Base-by-base conservation (phyloP, 1,140 invertebrate genomes). In the Whitmania pigra region DNA sequence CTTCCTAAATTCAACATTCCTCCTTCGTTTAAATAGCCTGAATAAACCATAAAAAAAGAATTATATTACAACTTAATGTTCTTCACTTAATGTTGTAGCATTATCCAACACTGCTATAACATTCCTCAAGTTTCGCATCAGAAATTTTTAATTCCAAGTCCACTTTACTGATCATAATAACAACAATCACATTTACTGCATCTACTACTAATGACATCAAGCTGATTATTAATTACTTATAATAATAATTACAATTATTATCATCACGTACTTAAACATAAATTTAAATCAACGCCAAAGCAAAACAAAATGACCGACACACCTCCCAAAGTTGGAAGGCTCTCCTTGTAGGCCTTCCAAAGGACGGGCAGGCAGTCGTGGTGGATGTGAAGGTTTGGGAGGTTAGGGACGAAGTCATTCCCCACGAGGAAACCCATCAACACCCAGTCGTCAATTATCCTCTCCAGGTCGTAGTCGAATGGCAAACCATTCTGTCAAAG, bases 381-480 rank as follows among this genome's bases (percentile, higher is more conserved):
- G 71, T 87, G 86, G 76, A 99, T 97, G 80, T 97, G 92, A 79
- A 98, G 85, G 80, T 94, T 88, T 40, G 94, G 94, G 71, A 97
- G 83, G 83, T 96, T 87, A 0, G 94, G 94, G 77, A 98, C 91
- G 82, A 98, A 98, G 83, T 98, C 94, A 82, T 98, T 98, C 60
- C 94, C 94, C 9, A 97, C 89, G 36, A 98, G 83, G 81, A 97
- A 97, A 1, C 92, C 90, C 90, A 98, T 93, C 11, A 97, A 82
- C 5, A 97, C 87, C 87, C 87, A 88, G 78, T 88, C 87, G 79
- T 88, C 87, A 75, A 88, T 87, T 72, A 88, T 87, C 55, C 88
- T 88, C 77, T 94, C 93, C 73, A 95, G 83, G 79, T 93, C 87
- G 81, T 88, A 93, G 5, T 82, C 75, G 83, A 91, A 93, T 29